A percentile compares a stretch with the other conserved stretches of the same genome.
Evolutionary conservation across 2,113 vertebrate species (phyloP).

Genomic region (Chamaea fasciata): DNA sequence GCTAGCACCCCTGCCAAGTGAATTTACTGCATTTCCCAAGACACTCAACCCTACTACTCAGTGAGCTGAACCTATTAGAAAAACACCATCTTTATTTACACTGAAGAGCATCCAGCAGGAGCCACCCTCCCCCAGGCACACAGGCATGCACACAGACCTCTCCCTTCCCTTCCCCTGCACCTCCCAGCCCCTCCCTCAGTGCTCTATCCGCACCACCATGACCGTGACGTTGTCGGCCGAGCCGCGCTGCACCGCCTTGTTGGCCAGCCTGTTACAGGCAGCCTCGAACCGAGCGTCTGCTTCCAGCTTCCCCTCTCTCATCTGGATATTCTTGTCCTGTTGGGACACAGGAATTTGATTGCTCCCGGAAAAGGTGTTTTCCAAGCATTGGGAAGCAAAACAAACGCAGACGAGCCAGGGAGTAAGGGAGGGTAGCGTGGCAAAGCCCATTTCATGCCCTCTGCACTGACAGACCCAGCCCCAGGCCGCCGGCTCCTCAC

Average conservation of each 20-base stretch:
- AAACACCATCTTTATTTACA: constrained; percentile 76
- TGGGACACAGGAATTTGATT: neutral
- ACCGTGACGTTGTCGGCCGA: constrained; percentile 95
- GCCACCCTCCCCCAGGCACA: neutral
- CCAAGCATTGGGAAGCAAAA: neutral
- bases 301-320: constrained; percentile 68
- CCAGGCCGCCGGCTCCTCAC: constrained; percentile 40
- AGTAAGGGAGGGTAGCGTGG: neutral
- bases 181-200: constrained; percentile 37
- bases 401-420: neutral
- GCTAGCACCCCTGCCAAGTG: neutral
- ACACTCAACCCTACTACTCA: neutral
- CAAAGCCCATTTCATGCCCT: neutral
- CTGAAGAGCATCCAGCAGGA: constrained; percentile 10
- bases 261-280: constrained; percentile 87
- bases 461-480: neutral
- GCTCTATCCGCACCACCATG: constrained; percentile 83
- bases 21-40: neutral
- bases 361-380: neutral
- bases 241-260: constrained; percentile 89
- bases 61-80: constrained; percentile 15
- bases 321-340: constrained; percentile 79
- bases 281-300: constrained; percentile 76
- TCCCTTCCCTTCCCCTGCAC: neutral
- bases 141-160: neutral